Percentiles rank a stretch among this genome's conserved stretches.
Conservation (phyloP, 92 coral and sea anemone species). For the Bergia sp. region DNA sequence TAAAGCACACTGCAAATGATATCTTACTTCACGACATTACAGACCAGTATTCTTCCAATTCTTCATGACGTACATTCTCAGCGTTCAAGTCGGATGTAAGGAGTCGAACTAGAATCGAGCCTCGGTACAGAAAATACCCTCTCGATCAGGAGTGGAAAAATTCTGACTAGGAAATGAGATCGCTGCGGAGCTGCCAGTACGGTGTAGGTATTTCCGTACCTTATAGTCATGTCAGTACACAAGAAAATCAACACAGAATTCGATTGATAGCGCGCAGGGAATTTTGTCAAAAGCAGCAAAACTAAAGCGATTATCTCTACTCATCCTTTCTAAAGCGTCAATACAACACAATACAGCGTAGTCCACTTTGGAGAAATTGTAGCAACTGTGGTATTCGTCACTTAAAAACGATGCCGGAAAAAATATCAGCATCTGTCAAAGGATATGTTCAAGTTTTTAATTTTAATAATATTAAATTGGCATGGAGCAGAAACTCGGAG, state of each 20-base stretch:
- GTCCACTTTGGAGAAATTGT: neutral
- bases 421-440: neutral
- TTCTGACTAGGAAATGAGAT: neutral
- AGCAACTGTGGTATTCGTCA: neutral
- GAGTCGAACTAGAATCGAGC: neutral
- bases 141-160: neutral
- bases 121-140: neutral
- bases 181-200: too few relatives aligned
- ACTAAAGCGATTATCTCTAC: neutral
- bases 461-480: too few relatives aligned
- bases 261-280: neutral
- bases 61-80: neutral
- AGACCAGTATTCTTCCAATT: neutral
- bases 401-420: neutral
- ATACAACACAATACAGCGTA: too few relatives aligned
- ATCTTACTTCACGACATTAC: neutral
- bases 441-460: neutral
- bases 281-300: neutral
- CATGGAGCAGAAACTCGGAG: too few relatives aligned
- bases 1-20: neutral
- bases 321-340: neutral
- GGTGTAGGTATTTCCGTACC: neutral
- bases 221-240: neutral
- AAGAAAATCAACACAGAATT: too few relatives aligned
- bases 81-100: too few relatives aligned